Evolutionary conservation across 2,797 vertebrate species (phyloP).

Genomic region (Notamacropus eugenii): DNA sequence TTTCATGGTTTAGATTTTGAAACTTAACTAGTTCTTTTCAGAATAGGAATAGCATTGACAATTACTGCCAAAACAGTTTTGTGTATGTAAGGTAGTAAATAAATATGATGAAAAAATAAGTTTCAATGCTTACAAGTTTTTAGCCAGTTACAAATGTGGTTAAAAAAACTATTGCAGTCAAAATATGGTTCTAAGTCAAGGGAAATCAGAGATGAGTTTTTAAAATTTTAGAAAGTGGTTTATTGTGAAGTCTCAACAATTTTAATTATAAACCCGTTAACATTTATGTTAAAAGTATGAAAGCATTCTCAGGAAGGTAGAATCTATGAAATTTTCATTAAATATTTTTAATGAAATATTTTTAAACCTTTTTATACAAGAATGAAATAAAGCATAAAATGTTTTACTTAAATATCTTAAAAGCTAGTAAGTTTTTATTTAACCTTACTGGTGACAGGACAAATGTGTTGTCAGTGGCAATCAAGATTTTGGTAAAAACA

Average conservation of each 20-base stretch:
- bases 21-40: background rate
- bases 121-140: constrained; percentile 21
- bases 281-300: background rate
- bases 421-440: background rate
- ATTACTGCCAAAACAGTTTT: constrained; percentile 11
- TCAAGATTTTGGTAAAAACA: constrained; percentile 30
- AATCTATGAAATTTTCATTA: background rate
- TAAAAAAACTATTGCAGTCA: background rate
- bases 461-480: background rate
- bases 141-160: background rate
- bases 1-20: background rate
- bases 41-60: background rate
- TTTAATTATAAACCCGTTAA: background rate
- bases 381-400: background rate
- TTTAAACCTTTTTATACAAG: background rate
- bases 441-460: background rate
- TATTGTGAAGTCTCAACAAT: background rate
- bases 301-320: background rate
- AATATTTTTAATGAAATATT: background rate
- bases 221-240: background rate
- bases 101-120: background rate
- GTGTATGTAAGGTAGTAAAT: background rate
- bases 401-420: background rate
- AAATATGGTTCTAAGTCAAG: background rate
- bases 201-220: constrained; percentile 9